A percentile compares a stretch with the other conserved stretches of the same genome.
phyloP scores from a whole-genome alignment of 2,797 vertebrate genomes.

The Melanotaenia nigrans region DNA sequence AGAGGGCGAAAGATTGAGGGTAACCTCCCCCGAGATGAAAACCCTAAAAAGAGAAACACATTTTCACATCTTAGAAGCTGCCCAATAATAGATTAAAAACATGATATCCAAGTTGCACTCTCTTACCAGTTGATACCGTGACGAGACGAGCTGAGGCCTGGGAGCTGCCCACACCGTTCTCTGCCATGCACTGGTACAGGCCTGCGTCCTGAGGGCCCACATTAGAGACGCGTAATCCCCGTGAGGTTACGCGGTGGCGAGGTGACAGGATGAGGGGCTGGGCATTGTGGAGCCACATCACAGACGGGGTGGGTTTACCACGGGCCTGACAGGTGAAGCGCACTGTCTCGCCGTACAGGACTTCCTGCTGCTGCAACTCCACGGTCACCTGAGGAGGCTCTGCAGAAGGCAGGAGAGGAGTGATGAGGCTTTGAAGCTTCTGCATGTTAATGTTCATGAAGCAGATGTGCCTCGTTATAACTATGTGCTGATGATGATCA shows the following conservation, averaged over 20 bases:
- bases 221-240: constrained; percentile 82
- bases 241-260: constrained; percentile 85
- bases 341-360: constrained; percentile 88
- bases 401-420: constrained; percentile 60
- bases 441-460: background rate
- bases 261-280: constrained; percentile 84
- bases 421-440: background rate
- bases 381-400: constrained; percentile 94
- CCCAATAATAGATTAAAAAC: background rate
- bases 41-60: constrained; percentile 41
- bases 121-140: constrained; percentile 85
- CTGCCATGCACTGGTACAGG: constrained; percentile 97
- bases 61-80: background rate
- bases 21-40: constrained; percentile 70
- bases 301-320: constrained; percentile 90
- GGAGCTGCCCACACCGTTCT: constrained; percentile 93
- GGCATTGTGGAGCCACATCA: constrained; percentile 93
- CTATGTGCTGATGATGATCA: background rate
- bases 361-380: constrained; percentile 91
- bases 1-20: constrained; percentile 75
- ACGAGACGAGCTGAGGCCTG: constrained; percentile 91
- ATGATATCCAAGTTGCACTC: background rate
- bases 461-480: background rate
- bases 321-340: constrained; percentile 90
- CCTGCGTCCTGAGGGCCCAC: constrained; percentile 92